Percentiles rank a stretch among this genome's conserved stretches.
phyloP scores from a whole-genome alignment of 2,797 vertebrate species.

The Anisognathus igniventris region DNA sequence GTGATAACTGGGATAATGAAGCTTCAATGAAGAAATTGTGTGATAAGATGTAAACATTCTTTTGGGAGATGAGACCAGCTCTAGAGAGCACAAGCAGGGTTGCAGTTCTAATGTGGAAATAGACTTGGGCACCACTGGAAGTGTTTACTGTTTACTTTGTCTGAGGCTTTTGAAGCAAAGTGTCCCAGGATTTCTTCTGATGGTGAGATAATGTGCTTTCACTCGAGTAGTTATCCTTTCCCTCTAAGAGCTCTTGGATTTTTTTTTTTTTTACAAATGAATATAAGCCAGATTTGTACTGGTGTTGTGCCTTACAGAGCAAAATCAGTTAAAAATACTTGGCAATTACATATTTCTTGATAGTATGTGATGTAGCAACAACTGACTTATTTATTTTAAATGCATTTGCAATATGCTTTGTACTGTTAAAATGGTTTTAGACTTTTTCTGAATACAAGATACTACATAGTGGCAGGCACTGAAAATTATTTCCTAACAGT shows the following conservation, averaged over 20 bases:
- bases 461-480: not conserved
- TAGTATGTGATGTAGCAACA: not conserved
- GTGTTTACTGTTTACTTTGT: not conserved
- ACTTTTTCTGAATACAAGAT: not conserved
- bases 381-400: constrained; percentile 33
- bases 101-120: not conserved
- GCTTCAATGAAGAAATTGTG: not conserved
- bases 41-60: not conserved
- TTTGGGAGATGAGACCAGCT: not conserved
- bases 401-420: not conserved
- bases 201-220: not conserved
- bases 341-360: not conserved
- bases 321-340: not conserved
- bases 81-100: not conserved
- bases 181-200: not conserved
- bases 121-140: not conserved
- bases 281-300: not conserved
- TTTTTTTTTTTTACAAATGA: constrained; percentile 5
- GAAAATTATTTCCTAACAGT: not conserved
- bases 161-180: not conserved
- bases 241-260: not conserved
- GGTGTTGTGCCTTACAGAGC: constrained; percentile 36
- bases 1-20: not conserved
- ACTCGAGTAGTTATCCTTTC: not conserved
- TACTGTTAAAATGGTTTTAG: not conserved